Evolutionary conservation across 2,888 invertebrate genomes (phyloP).

Genomic region (Seira ritae): DNA sequence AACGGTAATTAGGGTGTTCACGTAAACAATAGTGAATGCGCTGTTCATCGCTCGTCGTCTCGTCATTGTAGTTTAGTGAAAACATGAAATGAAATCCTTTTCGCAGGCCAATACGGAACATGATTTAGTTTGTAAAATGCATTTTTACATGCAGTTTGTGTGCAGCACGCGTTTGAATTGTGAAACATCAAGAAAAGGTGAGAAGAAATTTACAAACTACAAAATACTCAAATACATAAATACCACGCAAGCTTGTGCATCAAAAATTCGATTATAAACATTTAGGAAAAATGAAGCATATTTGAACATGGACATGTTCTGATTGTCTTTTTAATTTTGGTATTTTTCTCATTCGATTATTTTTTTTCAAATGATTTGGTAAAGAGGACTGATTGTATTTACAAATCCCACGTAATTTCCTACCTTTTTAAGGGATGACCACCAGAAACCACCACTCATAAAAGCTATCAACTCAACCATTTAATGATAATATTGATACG

Average conservation of each 20-base stretch:
- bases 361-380: neutral
- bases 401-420: neutral
- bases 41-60: constrained; percentile 10
- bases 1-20: constrained; percentile 27
- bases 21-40: constrained; percentile 9
- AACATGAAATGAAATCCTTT: no score
- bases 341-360: neutral
- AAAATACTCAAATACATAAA: neutral
- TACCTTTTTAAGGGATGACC: constrained; percentile 20
- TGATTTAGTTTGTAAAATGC: neutral
- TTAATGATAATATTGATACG: neutral
- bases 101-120: neutral
- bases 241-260: neutral
- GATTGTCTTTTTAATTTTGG: neutral
- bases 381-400: neutral
- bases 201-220: neutral
- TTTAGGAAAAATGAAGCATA: no score
- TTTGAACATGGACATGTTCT: no score
- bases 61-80: no score
- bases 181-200: neutral
- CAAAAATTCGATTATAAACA: no score
- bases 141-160: neutral
- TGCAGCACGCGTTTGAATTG: neutral
- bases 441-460: constrained; percentile 19
- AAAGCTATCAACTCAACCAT: neutral